These are phyloP conservation scores for Elanus axillaris DNA, from an alignment of 2,113 vertebrate species.

Conservation along the genomic window DNA sequence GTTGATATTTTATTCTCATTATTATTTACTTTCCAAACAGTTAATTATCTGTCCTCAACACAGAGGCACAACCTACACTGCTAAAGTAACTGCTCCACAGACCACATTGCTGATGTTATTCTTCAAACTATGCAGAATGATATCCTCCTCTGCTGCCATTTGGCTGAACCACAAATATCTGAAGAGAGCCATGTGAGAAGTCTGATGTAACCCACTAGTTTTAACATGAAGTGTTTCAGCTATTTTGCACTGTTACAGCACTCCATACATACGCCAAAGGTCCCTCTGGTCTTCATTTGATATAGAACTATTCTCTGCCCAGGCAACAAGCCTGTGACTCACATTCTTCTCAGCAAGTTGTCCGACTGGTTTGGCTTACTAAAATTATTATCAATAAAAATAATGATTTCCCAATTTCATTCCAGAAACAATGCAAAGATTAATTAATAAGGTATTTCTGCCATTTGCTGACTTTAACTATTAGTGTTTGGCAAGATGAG, in stretches of 20 bases:
- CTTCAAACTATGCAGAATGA: neutral
- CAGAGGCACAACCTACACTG: neutral
- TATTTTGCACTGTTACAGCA: neutral
- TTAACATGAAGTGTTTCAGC: neutral
- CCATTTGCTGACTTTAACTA: neutral
- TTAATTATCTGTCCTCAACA: neutral
- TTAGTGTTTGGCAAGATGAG: neutral
- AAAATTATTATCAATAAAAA: neutral
- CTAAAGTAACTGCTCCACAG: neutral
- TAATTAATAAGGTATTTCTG: neutral
- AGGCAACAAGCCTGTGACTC: neutral
- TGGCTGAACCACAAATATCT: neutral
- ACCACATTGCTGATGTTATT: neutral
- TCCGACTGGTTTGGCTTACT: neutral
- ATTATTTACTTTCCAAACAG: neutral
- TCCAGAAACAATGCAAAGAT: neutral
- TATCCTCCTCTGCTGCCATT: neutral
- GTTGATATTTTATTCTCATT: neutral
- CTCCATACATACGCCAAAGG: neutral
- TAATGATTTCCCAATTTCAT: neutral
- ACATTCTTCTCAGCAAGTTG: neutral
- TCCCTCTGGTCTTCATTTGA: neutral
- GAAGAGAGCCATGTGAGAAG: neutral
- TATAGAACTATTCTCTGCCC: neutral
- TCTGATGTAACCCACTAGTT: neutral